Percentiles rank a stretch among this genome's conserved stretches.
These are phyloP conservation scores for Pteropus rufus DNA, from an alignment of 2,797 vertebrate species.

Conservation along the genomic window DNA sequence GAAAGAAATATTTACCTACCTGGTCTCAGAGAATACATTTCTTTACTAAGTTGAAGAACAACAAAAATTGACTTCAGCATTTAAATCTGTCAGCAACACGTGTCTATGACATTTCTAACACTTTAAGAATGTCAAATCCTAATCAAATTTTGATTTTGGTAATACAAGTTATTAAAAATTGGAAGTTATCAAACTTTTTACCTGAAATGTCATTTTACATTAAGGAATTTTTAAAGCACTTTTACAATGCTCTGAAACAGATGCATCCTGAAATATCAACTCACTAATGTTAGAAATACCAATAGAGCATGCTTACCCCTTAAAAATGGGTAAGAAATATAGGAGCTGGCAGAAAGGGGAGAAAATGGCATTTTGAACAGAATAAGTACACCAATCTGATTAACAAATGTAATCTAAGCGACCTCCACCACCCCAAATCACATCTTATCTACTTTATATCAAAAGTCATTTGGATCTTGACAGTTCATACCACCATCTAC, in stretches of 20 bases:
- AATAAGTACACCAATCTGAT: not conserved
- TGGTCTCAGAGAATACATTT: not conserved
- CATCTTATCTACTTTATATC: not conserved
- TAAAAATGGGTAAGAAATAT: not conserved
- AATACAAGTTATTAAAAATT: not conserved
- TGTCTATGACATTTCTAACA: not conserved
- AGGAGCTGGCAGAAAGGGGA: not conserved
- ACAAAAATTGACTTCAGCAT: not conserved
- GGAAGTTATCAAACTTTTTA: not conserved
- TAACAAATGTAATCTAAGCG: not conserved
- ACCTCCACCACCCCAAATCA: not conserved
- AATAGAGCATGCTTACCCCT: not conserved
- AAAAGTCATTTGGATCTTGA: not conserved
- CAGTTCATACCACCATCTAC: not conserved
- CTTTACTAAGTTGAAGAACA: constrained; percentile 17
- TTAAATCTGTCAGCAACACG: not conserved
- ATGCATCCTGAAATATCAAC: not conserved
- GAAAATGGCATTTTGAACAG: not conserved
- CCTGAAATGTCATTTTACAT: not conserved
- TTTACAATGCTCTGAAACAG: not conserved
- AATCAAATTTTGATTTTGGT: not conserved
- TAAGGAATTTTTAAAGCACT: not conserved
- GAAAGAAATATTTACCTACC: not conserved
- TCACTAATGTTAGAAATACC: not conserved
- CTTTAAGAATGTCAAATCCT: not conserved